Conservation (phyloP, 2,888 invertebrate genomes). For the Heliconius aoede region DNA sequence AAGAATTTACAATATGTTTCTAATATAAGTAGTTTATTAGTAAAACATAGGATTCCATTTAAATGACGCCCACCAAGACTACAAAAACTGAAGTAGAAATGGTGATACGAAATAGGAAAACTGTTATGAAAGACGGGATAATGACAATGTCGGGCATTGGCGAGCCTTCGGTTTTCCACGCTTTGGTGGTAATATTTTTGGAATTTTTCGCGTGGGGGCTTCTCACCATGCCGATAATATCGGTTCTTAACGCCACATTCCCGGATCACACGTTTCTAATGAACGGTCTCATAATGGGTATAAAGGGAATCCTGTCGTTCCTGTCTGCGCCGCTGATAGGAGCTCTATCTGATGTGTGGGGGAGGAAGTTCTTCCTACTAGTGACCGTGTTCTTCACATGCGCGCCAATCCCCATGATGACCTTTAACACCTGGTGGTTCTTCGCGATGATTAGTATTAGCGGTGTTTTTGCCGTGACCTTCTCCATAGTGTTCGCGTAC, state of each 20-base stretch:
- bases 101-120: slow-evolving; percentile 93
- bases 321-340: slow-evolving; percentile 98
- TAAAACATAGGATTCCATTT: slow-evolving; percentile 68
- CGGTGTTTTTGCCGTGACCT: slow-evolving; percentile 99
- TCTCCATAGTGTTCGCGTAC: slow-evolving; percentile 99
- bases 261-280: slow-evolving; percentile 99
- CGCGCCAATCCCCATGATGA: slow-evolving; percentile 99
- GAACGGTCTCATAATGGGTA: slow-evolving; percentile 99
- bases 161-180: slow-evolving; percentile 98
- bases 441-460: slow-evolving; percentile 99
- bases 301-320: slow-evolving; percentile 98
- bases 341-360: slow-evolving; percentile 99
- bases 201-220: slow-evolving; percentile 99
- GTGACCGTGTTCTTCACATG: slow-evolving; percentile 99
- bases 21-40: slow-evolving; percentile 75
- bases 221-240: slow-evolving; percentile 98
- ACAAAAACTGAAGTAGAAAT: slow-evolving; percentile 94
- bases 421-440: slow-evolving; percentile 99
- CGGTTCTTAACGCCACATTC: slow-evolving; percentile 97
- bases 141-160: slow-evolving; percentile 95
- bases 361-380: slow-evolving; percentile 97
- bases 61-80: slow-evolving; percentile 89
- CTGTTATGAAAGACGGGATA: slow-evolving; percentile 94
- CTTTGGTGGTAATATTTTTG: slow-evolving; percentile 98
- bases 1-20: slow-evolving; percentile 73